Base-by-base conservation (phyloP, 2,888 invertebrate genomes). In the Drosophila villosipedis region DNA sequence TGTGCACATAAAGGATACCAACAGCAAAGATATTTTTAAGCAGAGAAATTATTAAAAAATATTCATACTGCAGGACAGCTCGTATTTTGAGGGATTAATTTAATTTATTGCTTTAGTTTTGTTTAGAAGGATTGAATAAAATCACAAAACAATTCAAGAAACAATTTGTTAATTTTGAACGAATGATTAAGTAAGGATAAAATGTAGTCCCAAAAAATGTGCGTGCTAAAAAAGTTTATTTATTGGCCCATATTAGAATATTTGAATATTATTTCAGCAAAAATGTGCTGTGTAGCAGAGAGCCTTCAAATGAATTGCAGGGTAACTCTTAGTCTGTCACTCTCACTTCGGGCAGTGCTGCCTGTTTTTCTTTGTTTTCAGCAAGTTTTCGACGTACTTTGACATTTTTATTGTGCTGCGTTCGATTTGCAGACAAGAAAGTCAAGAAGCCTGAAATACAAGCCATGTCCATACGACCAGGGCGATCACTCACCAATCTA, bases 351-450 rank as follows among this genome's bases (percentile, higher is more conserved):
- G 7, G 7, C 28, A 9, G 4, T 9, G n/a, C 33, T 50, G 49
- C 28, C 53, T n/a, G 41, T 30, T 52, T 41, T 31, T 55, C 41
- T 25, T 30, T 35, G 43, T 30, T 33, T 68, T 35, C 7, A 47
- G 31, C 33, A 47, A 50, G 57, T 65, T 72, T 37, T 59, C 54
- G 53, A 47, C 53, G 43, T 62, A 61, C 57, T 73, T 68, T 82
- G 68, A 70, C 80, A 80, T 80, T 89, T 89, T 85, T 84, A 75
- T 90, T 77, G 66, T 70, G 72, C 69, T 74, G 60, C 66, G 57
- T 82, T 87, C 43, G 68, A 68, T 77, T 72, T 35, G 54, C 55
- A 59, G 71, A 70, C 66, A 57, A 82, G 60, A 76, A 77, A 82
- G 88, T 75, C 80, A 87, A 87, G 70, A 67, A 81, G 68, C 28